Conservation (phyloP, 1,140 invertebrate species). For the Zaprionus taronus region DNA sequence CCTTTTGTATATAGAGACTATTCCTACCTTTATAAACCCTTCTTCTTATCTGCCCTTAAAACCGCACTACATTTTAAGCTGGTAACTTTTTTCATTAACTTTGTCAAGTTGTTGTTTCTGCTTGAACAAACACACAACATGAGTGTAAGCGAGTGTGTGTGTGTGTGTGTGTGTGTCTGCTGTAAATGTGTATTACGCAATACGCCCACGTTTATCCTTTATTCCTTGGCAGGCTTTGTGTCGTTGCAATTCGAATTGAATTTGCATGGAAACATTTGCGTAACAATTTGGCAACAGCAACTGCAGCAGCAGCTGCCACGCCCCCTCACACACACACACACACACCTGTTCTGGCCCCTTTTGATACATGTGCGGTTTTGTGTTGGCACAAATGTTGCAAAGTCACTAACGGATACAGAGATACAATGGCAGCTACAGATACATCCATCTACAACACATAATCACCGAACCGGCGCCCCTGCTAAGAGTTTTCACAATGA, state of each 20-base stretch:
- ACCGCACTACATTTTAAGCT: slow-evolving; percentile 17
- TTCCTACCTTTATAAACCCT: background rate
- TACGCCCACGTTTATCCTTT: background rate
- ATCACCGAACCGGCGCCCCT: slow-evolving; percentile 55
- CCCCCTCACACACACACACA: background rate
- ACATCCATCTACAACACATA: slow-evolving; percentile 44
- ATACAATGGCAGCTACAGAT: slow-evolving; percentile 42
- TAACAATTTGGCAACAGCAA: slow-evolving; percentile 70
- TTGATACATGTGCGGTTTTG: slow-evolving; percentile 16
- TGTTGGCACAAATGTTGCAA: slow-evolving; percentile 44
- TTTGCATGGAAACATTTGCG: slow-evolving; percentile 73
- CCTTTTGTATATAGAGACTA: background rate
- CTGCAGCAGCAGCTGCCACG: slow-evolving; percentile 8
- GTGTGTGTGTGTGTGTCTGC: background rate
- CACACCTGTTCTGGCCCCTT: background rate
- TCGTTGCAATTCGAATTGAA: slow-evolving; percentile 62
- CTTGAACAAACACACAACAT: background rate
- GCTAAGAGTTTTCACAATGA: slow-evolving; percentile 62
- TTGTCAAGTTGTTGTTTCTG: slow-evolving; percentile 15
- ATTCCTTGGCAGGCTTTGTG: slow-evolving; percentile 27
- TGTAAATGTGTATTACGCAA: slow-evolving; percentile 30
- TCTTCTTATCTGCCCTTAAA: background rate
- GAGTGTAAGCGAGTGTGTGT: background rate
- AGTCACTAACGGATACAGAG: slow-evolving; percentile 19
- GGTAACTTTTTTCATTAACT: slow-evolving; percentile 34